These are phyloP conservation scores for Tichodroma muraria DNA, from an alignment of 2,113 vertebrate species.

Conservation along the genomic window DNA sequence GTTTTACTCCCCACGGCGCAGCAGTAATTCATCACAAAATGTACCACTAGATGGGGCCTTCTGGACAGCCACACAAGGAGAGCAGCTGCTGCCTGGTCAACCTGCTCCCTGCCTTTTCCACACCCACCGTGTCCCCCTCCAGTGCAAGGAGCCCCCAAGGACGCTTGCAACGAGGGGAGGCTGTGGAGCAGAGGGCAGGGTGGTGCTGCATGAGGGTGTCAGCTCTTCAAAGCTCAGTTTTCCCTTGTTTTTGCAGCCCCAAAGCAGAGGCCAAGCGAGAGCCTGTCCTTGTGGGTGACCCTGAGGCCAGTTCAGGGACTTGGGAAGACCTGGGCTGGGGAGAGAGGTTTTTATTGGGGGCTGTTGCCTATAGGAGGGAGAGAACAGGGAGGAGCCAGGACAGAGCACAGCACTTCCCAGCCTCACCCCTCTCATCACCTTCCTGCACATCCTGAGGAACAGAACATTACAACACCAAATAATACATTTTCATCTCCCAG, in stretches of 20 bases:
- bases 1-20: background rate
- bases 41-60: constrained; percentile 57
- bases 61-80: background rate
- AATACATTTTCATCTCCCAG: background rate
- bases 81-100: background rate
- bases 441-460: background rate
- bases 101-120: background rate
- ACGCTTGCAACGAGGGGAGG: background rate
- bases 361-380: accelerated
- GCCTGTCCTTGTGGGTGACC: background rate
- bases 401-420: background rate
- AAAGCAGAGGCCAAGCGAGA: background rate
- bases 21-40: background rate
- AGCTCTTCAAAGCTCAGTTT: background rate
- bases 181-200: background rate
- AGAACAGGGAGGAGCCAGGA: background rate
- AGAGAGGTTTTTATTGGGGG: background rate
- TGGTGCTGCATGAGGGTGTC: accelerated
- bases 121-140: background rate
- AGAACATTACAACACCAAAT: background rate
- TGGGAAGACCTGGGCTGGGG: background rate
- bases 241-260: background rate
- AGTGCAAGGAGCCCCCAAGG: background rate
- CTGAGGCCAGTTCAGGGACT: accelerated
- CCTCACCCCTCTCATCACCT: background rate